Base-by-base conservation (phyloP, 2,888 invertebrate species). In the Protodeltote pygarga region DNA sequence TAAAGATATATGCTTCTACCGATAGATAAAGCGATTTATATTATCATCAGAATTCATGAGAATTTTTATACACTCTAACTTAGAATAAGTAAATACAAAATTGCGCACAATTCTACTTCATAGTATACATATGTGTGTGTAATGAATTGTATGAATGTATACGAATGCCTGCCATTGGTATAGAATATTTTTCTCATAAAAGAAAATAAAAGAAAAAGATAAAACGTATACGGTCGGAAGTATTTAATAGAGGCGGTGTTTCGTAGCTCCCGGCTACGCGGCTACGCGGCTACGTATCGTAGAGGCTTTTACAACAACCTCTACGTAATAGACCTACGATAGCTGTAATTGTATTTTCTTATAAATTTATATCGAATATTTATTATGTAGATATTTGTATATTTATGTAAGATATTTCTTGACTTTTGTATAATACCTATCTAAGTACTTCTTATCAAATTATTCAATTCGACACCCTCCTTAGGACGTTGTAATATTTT, bases 251-350 rank as follows among this genome's bases (percentile, higher is more conserved):
- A 50, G 42, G 40, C 50, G 54, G 32, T 38, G 58, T 57, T 45
- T 60, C 59, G 71, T 70, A 70, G 71, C 65, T 32, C 31, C 31
- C 17, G 42, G 57, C 45, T n/a, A n/a, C n/a, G n/a, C n/a, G n/a
- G 48, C 69, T 62, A 63, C 66, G 55, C 24, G 14, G 67, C 69
- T 69, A 70, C 71, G 57, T 31, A 46, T 54, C 53, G 67, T 68
- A 65, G 67, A 41, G 41, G 42, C 20, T 27, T 34, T 40, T 57
- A 50, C 57, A 39, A 47, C 38, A 48, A 51, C 49, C 24, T 52
- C 57, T 58, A 60, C 55, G 68, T 42, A 45, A 51, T 58, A 40
- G 47, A 62, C 45, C 34, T 49, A 41, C 46, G 44, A 50, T 40
- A 40, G 40, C 25, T 42, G 42, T 47, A 63, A 63, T 48, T 57